phyloP scores from a whole-genome alignment of 2,888 invertebrate species.

The Cancer borealis region DNA sequence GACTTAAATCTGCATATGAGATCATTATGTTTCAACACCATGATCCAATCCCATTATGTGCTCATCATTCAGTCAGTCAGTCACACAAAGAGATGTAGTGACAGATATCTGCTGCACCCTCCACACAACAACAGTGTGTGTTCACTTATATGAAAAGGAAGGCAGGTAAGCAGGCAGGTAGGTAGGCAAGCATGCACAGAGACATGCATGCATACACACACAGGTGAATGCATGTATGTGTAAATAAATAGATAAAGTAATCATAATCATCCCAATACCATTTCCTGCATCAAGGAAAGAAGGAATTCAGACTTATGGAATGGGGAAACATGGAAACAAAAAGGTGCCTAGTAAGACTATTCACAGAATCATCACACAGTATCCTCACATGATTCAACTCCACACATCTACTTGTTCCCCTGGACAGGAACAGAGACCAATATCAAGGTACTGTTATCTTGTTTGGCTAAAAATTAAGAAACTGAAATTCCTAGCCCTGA shows the following conservation, averaged over 20 bases:
- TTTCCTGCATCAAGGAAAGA: background rate
- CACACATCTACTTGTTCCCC: background rate
- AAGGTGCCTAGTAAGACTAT: background rate
- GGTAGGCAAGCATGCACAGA: background rate
- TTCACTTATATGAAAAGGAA: background rate
- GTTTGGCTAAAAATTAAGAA: too few species aligned
- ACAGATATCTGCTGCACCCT: background rate
- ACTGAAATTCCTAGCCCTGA: too few species aligned
- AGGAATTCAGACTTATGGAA: constrained; percentile 3
- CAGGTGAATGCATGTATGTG: background rate
- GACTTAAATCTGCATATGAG: constrained; percentile 34
- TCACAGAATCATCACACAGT: too few species aligned
- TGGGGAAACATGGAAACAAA: too few species aligned
- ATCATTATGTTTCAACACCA: background rate
- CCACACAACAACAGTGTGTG: background rate
- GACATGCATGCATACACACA: background rate
- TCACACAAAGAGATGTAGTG: background rate
- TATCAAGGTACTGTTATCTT: too few species aligned
- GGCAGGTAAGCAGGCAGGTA: background rate
- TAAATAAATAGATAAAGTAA: background rate
- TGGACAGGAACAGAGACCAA: too few species aligned
- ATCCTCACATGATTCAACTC: background rate
- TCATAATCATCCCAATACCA: background rate
- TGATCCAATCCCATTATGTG: background rate
- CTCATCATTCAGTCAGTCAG: background rate